Percentiles rank a stretch among this genome's conserved stretches.
phyloP scores from a whole-genome alignment of 2,888 invertebrate genomes.

The Clanis bilineata region DNA sequence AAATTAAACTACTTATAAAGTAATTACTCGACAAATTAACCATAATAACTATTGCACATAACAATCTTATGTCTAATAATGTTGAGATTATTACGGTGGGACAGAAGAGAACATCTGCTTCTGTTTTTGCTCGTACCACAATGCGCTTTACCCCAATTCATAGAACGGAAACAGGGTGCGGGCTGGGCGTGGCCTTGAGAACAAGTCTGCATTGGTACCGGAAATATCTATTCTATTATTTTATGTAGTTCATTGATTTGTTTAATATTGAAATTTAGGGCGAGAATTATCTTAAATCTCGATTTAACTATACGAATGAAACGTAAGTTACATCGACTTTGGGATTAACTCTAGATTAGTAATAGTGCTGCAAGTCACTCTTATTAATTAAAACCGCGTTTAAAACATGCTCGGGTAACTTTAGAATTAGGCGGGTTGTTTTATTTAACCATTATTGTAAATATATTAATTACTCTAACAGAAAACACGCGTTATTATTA shows the following conservation, averaged over 20 bases:
- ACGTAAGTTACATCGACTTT: too few species aligned
- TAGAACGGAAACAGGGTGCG: constrained; percentile 74
- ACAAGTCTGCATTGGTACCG: constrained; percentile 53
- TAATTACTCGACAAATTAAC: constrained; percentile 48
- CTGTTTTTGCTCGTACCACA: constrained; percentile 57
- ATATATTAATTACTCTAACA: too few species aligned
- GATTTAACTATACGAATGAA: too few species aligned
- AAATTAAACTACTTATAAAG: constrained; percentile 47
- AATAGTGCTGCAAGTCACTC: too few species aligned
- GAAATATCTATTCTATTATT: constrained; percentile 57
- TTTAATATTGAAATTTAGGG: neutral
- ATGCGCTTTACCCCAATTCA: constrained; percentile 62
- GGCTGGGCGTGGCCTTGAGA: constrained; percentile 73
- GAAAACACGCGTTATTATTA: too few species aligned
- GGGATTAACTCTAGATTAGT: too few species aligned
- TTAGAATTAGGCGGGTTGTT: too few species aligned
- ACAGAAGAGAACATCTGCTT: constrained; percentile 43
- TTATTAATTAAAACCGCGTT: too few species aligned
- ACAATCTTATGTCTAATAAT: neutral
- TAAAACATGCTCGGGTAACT: too few species aligned
- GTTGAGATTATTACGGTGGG: neutral
- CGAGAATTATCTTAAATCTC: too few species aligned
- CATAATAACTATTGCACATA: constrained; percentile 27
- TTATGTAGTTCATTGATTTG: constrained; percentile 22
- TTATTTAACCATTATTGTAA: too few species aligned